Base-by-base conservation (phyloP, 2,888 invertebrate species). In the Epirrhoe tristata region DNA sequence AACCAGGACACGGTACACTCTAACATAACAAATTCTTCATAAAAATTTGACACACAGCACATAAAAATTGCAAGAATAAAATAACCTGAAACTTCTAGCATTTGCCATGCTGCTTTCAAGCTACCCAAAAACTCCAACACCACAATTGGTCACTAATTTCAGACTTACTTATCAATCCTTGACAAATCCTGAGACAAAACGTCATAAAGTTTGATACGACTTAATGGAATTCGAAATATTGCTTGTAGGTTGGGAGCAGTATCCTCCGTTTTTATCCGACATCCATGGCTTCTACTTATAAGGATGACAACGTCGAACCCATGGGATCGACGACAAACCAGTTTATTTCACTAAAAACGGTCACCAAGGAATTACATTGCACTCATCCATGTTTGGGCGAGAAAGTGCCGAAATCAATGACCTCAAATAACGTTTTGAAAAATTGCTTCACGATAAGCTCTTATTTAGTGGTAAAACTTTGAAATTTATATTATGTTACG, bases 371-470 rank as follows among this genome's bases (percentile, higher is more conserved):
- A 64, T 66, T 56, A 59, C 64, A 60, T n/a, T 68, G 53, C 70
- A 66, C 69, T 67, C 69, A 70, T 58, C 67, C 74, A 56, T 66
- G 63, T 74, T 65, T 64, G 71, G 71, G 14, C 53, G 68, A 70
- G 58, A 69, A 65, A 67, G 70, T 58, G 60, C 71, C 69, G 71
- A 70, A 72, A 66, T 65, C 71, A 72, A 62, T 66, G 74, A 74
- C 74, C 72, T 60, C 63, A 58, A 54, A 62, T 54, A 59, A 48
- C n/a, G n/a, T n/a, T 61, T 64, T 60, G 50, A 68, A 50, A 58
- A 61, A 61, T 61, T 51, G 52, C 39, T 52, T 59, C 58, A 14
- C 65, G 65, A 69, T 69, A 69, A 65, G 65, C 53, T 12, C 32
- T 36, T 56, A 55, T 52, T n/a, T 34, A 16, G 32, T 60, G 16